Percentiles rank a stretch among this genome's conserved stretches.
Evolutionary conservation across 1,140 invertebrate genomes (phyloP).

Genomic region (Sarcophaga peregrina): DNA sequence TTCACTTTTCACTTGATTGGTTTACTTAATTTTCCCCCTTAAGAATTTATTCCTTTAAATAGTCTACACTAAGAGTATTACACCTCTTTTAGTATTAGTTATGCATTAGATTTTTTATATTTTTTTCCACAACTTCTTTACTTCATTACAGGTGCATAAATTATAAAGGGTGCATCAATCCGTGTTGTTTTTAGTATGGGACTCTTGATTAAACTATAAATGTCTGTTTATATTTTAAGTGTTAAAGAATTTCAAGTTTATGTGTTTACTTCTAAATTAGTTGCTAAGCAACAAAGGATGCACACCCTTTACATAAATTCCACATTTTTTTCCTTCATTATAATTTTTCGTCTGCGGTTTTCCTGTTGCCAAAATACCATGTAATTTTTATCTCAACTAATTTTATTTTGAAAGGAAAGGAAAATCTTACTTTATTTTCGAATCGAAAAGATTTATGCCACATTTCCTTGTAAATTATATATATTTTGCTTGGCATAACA

Average conservation of each 20-base stretch:
- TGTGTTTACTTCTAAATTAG: no score
- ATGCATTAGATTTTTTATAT: background rate
- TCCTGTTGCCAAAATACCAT: background rate
- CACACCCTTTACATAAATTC: background rate
- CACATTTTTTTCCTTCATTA: background rate
- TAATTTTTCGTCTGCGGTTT: constrained; percentile 22
- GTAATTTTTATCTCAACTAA: background rate
- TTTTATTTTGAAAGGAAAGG: constrained; percentile 13
- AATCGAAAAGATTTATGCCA: constrained; percentile 17
- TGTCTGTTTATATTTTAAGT: no score
- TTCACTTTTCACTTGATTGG: no score
- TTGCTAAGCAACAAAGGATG: no score
- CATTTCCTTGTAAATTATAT: background rate
- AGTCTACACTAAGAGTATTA: background rate
- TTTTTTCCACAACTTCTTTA: constrained; percentile 14
- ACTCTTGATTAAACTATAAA: no score
- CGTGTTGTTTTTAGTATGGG: no score
- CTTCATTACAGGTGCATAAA: constrained; percentile 22
- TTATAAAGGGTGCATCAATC: background rate
- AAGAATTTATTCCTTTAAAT: background rate
- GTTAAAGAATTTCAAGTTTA: no score
- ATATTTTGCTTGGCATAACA: background rate
- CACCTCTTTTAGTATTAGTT: background rate
- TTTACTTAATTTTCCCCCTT: no score
- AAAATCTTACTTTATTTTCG: background rate